These are phyloP conservation scores for Artibeus lituratus DNA, from an alignment of 2,797 vertebrate species.

Conservation along the genomic window DNA sequence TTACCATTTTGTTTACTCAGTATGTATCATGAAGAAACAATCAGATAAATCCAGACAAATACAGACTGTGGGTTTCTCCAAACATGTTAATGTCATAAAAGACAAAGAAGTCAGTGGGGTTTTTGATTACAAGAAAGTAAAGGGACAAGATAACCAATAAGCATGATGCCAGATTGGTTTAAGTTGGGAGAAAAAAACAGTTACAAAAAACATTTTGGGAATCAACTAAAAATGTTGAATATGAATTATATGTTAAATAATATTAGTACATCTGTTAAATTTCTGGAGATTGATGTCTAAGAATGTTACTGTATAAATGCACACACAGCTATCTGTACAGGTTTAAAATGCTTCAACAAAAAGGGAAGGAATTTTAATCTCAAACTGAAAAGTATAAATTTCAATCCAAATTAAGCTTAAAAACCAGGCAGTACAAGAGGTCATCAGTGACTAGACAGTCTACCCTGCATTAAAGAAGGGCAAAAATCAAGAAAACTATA, in stretches of 20 bases:
- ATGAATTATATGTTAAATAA: neutral
- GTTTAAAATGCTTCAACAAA: neutral
- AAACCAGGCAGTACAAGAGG: neutral
- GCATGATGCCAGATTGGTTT: neutral
- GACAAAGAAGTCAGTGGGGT: neutral
- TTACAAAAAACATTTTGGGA: neutral
- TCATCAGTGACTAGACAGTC: neutral
- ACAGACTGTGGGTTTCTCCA: neutral
- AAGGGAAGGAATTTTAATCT: neutral
- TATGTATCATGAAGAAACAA: neutral
- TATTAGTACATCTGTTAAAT: neutral
- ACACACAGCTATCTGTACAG: neutral
- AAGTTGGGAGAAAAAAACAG: too few species aligned
- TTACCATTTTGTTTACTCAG: neutral
- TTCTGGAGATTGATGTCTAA: neutral
- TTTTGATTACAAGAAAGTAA: neutral
- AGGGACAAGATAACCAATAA: neutral
- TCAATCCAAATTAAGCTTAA: slow-evolving; percentile 17
- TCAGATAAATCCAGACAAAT: slow-evolving; percentile 22
- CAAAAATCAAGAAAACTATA: neutral
- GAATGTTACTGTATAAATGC: neutral
- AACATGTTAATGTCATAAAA: neutral
- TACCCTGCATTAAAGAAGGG: neutral
- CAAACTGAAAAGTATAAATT: neutral
- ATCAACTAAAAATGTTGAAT: neutral